Percentiles rank a stretch among this genome's conserved stretches.
Evolutionary conservation across 2,888 invertebrate genomes (phyloP).

Genomic region (Monopis laevigella): DNA sequence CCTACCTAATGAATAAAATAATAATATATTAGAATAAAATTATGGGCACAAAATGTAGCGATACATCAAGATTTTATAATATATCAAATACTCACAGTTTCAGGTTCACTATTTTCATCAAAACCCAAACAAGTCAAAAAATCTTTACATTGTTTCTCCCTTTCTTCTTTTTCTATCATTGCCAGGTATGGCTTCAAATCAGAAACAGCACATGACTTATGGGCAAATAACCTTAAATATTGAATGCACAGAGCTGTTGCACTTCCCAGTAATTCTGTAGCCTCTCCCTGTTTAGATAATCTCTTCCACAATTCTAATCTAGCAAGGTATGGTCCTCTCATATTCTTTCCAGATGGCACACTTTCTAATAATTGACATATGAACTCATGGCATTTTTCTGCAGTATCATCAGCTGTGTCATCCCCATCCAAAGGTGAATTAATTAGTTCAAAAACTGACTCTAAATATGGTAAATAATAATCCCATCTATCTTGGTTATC

Average conservation of each 20-base stretch:
- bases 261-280: conserved; percentile 67
- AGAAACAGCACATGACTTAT: conserved; percentile 85
- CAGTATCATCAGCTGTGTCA: conserved; percentile 38
- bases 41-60: too few species aligned
- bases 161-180: conserved; percentile 72
- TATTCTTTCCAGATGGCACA: conserved; percentile 49
- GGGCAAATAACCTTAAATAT: conserved; percentile 85
- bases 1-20: too few species aligned
- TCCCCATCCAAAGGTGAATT: conserved; percentile 31
- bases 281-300: conserved; percentile 63
- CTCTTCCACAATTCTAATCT: conserved; percentile 78
- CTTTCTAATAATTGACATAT: conserved; percentile 61
- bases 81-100: conserved; percentile 64
- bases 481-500: conserved; percentile 81
- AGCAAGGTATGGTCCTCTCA: conserved; percentile 86
- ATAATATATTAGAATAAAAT: too few species aligned
- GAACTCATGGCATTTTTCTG: conserved; percentile 56
- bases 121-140: conserved; percentile 72
- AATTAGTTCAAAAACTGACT: conserved; percentile 73
- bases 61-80: too few species aligned
- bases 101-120: conserved; percentile 70
- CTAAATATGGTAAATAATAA: conserved; percentile 76
- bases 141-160: conserved; percentile 66
- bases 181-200: conserved; percentile 82
- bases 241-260: conserved; percentile 75